Evolutionary conservation across 2,113 vertebrate genomes (phyloP).

Genomic region (cat (Felis catus)): DNA sequence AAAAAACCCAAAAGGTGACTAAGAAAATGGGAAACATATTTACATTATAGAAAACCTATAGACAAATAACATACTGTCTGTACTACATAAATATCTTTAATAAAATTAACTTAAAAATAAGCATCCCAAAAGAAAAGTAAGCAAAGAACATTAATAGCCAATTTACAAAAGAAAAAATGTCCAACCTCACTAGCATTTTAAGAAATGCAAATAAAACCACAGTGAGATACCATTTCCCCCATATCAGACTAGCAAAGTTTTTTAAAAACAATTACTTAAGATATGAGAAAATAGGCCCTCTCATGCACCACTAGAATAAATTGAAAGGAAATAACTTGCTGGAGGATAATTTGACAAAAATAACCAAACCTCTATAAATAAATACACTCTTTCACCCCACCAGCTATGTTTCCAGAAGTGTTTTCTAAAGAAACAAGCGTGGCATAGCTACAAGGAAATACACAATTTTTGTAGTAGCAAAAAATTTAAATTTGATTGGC

Average conservation of each 20-base stretch:
- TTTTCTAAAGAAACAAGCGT: not conserved
- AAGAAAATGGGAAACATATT: conserved; percentile 19
- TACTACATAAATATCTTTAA: conserved; percentile 7
- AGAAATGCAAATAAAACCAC: conserved; percentile 54
- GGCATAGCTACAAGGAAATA: not conserved
- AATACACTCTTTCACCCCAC: not conserved
- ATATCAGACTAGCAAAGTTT: conserved; percentile 31
- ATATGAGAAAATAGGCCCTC: not conserved
- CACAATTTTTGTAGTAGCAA: conserved; percentile 36
- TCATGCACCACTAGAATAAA: conserved; percentile 41
- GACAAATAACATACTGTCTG: not conserved
- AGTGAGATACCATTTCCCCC: not conserved
- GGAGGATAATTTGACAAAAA: conserved; percentile 38
- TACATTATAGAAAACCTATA: conserved; percentile 16
- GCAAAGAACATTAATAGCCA: not conserved
- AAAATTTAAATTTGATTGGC: not conserved
- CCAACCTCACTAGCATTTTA: conserved; percentile 44
- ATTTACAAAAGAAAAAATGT: conserved; percentile 14
- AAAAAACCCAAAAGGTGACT: conserved; percentile 43
- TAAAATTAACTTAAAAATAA: conserved; percentile 42
- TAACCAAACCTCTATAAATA: not conserved
- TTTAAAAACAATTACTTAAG: conserved; percentile 42
- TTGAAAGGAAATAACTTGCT: not conserved
- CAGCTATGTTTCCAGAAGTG: not conserved
- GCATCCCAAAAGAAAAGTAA: conserved; percentile 49